phyloP scores from a whole-genome alignment of 2,888 invertebrate genomes.

The Plagodis dolabraria region DNA sequence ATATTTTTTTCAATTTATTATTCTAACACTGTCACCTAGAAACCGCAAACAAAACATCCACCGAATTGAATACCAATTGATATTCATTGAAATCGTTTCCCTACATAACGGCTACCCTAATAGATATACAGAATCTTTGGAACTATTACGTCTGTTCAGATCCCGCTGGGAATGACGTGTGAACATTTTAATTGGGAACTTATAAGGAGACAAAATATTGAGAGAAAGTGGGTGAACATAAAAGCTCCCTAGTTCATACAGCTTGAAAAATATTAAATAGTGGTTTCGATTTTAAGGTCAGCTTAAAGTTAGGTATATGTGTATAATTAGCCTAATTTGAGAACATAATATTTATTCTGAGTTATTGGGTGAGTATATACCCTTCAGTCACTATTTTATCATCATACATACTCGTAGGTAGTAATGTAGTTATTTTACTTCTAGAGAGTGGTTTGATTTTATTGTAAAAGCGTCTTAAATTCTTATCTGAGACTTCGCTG shows the following conservation, averaged over 20 bases:
- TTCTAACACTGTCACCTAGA: slow-evolving; percentile 12
- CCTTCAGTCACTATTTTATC: too few species aligned
- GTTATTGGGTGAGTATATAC: too few species aligned
- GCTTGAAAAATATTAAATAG: not conserved
- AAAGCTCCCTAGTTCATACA: not conserved
- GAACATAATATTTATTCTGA: too few species aligned
- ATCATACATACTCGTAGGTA: too few species aligned
- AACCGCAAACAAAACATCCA: slow-evolving; percentile 31
- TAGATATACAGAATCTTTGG: slow-evolving; percentile 44
- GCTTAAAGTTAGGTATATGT: too few species aligned
- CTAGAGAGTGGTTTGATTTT: too few species aligned
- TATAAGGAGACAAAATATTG: slow-evolving; percentile 59
- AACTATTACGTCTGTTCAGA: slow-evolving; percentile 35
- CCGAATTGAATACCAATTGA: slow-evolving; percentile 44
- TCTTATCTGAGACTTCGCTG: too few species aligned
- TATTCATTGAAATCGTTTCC: slow-evolving; percentile 47
- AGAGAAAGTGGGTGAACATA: slow-evolving; percentile 35
- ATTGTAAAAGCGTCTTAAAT: too few species aligned
- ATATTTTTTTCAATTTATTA: not conserved
- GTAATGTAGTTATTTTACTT: too few species aligned
- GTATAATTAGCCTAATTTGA: too few species aligned
- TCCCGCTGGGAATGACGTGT: slow-evolving; percentile 78
- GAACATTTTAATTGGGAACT: slow-evolving; percentile 79
- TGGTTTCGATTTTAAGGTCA: too few species aligned
- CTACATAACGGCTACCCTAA: slow-evolving; percentile 45